Conservation (phyloP, 2,888 invertebrate species). For the Nomada flava region DNA sequence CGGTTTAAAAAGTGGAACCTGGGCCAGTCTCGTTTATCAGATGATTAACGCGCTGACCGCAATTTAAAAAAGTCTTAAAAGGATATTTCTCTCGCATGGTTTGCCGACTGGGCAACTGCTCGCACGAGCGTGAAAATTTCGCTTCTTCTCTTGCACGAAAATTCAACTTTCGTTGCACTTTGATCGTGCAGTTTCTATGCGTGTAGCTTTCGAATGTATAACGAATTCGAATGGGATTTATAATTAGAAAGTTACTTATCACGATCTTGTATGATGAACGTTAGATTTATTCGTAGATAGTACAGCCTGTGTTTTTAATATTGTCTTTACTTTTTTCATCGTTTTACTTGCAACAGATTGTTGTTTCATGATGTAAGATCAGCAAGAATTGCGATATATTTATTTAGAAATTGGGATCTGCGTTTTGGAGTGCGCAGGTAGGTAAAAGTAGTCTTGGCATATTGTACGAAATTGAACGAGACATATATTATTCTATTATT, state of each 20-base stretch:
- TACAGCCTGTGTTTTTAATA: too few relatives aligned
- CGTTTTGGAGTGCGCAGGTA: too few relatives aligned
- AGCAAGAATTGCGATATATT: too few relatives aligned
- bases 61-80: constrained; percentile 59
- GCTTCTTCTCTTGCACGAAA: constrained; percentile 1
- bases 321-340: too few relatives aligned
- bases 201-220: neutral
- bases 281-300: too few relatives aligned
- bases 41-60: constrained; percentile 68
- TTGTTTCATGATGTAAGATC: too few relatives aligned
- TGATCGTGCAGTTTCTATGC: neutral
- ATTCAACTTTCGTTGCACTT: neutral
- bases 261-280: too few relatives aligned
- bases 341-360: too few relatives aligned
- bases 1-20: constrained; percentile 76
- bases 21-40: constrained; percentile 70
- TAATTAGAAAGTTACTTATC: neutral
- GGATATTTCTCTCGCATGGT: constrained; percentile 20
- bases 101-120: constrained; percentile 31
- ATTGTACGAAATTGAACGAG: too few relatives aligned
- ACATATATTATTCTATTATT: too few relatives aligned
- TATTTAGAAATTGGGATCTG: too few relatives aligned
- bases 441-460: too few relatives aligned
- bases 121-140: constrained; percentile 38
- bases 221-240: neutral